Conservation (phyloP, 2,113 vertebrate species). For the Rousettus leschenaultii region DNA sequence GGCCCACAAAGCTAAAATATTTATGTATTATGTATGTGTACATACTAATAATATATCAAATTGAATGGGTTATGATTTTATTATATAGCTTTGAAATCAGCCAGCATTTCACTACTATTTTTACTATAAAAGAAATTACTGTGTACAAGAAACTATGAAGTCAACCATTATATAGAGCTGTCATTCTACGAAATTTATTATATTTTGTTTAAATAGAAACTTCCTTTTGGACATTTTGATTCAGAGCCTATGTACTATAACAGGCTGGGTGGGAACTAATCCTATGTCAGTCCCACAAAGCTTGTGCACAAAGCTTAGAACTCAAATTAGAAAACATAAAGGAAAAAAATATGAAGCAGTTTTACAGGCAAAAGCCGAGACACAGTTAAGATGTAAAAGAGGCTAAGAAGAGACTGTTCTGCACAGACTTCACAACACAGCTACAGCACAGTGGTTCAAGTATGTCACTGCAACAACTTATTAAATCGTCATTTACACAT, state of each 20-base stretch:
- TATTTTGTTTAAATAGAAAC: not conserved
- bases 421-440: not conserved
- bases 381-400: not conserved
- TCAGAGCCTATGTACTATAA: not conserved
- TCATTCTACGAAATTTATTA: slow-evolving; percentile 48
- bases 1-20: not conserved
- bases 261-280: not conserved
- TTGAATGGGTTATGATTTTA: not conserved
- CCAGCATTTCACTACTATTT: not conserved
- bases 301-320: not conserved
- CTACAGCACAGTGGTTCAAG: not conserved
- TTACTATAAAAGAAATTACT: not conserved
- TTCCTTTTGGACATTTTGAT: not conserved
- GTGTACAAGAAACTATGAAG: not conserved
- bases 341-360: not conserved
- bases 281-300: not conserved
- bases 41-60: not conserved
- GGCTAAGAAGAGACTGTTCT: not conserved
- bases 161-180: not conserved
- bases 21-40: not conserved
- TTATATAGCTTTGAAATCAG: not conserved
- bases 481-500: not conserved
- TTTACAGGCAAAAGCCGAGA: not conserved
- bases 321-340: not conserved
- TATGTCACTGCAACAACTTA: not conserved